Percentiles rank a stretch among this genome's conserved stretches.
phyloP scores from a whole-genome alignment of 2,888 invertebrate genomes.

The Agrochola circellaris region DNA sequence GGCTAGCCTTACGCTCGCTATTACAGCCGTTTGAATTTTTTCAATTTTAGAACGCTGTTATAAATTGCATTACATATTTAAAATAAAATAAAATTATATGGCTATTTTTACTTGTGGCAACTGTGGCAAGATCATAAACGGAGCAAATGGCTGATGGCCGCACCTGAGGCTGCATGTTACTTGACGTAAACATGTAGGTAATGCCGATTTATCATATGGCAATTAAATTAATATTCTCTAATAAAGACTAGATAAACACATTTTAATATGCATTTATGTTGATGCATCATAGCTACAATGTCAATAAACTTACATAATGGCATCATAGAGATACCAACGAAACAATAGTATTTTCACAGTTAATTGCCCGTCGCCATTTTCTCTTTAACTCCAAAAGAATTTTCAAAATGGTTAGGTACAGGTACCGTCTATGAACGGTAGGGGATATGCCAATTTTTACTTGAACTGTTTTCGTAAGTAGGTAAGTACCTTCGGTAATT shows the following conservation, averaged over 20 bases:
- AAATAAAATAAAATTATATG: not conserved
- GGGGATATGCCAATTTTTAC: not conserved
- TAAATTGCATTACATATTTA: constrained; percentile 12
- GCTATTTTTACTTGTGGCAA: constrained; percentile 19
- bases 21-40: constrained; percentile 75
- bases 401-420: not conserved
- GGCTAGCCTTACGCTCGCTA: constrained; percentile 67
- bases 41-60: constrained; percentile 59
- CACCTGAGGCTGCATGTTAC: not conserved
- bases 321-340: not conserved
- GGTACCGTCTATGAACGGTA: not conserved
- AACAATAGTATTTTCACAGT: not conserved
- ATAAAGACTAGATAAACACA: constrained; percentile 4
- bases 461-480: not conserved
- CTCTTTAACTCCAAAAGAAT: not conserved
- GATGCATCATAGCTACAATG: not conserved
- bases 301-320: not conserved
- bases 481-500: no score
- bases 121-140: constrained; percentile 4
- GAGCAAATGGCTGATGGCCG: not conserved
- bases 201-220: constrained; percentile 6
- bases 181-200: not conserved
- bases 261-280: not conserved
- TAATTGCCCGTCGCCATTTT: not conserved
- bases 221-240: constrained; percentile 21